phyloP scores from a whole-genome alignment of 2,113 vertebrate species.

The Nothoprocta perdicaria region DNA sequence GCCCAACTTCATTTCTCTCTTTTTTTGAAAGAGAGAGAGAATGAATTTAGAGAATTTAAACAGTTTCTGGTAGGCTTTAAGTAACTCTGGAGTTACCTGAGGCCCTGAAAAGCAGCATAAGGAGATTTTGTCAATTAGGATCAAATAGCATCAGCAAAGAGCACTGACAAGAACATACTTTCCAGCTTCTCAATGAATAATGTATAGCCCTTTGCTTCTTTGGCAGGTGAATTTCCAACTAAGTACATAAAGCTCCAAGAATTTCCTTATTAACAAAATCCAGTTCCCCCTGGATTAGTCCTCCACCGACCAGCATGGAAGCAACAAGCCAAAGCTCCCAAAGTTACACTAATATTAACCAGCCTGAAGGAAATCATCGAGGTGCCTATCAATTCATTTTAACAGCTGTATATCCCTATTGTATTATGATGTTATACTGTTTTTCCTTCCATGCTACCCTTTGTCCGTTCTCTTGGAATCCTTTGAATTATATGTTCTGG shows the following conservation, averaged over 20 bases:
- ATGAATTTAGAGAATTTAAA: background rate
- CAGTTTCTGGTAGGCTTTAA: background rate
- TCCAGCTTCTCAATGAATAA: constrained; percentile 8
- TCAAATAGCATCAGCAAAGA: background rate
- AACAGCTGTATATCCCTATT: background rate
- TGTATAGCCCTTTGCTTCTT: background rate
- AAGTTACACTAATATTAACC: background rate
- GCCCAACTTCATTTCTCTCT: too few species aligned
- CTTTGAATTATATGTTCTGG: background rate
- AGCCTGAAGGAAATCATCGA: constrained; percentile 13
- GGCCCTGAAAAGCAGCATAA: background rate
- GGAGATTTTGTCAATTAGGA: background rate
- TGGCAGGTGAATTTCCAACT: constrained; percentile 37
- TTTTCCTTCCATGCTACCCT: background rate
- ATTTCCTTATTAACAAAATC: constrained; percentile 1
- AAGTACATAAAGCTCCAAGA: constrained; percentile 42
- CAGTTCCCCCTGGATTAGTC: background rate
- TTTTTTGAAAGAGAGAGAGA: background rate
- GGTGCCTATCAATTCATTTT: background rate
- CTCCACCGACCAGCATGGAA: background rate
- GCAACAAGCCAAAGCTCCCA: background rate
- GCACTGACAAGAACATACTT: background rate
- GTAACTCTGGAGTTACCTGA: background rate
- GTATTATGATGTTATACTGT: background rate
- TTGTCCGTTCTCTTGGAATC: background rate